A percentile compares a stretch with the other conserved stretches of the same genome.
Evolutionary conservation across 92 coral and sea anemone species (phyloP).

Genomic region (Palythoa grandiflora): DNA sequence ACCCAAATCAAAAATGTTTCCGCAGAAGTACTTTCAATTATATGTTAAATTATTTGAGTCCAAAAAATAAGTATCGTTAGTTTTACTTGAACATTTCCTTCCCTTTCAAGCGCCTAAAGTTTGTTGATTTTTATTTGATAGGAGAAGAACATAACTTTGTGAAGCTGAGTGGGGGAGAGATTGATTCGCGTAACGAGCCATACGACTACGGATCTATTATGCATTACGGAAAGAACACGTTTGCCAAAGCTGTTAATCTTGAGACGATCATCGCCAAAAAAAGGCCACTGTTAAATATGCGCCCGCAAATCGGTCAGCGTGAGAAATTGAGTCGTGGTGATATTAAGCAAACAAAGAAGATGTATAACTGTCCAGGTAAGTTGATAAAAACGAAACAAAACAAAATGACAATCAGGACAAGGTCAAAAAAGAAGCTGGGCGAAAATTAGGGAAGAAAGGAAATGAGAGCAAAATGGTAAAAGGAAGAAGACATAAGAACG

Average conservation of each 20-base stretch:
- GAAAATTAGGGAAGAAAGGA: not conserved
- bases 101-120: not conserved
- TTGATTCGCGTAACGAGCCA: conserved; percentile 83
- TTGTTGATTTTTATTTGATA: not conserved
- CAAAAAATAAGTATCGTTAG: no score
- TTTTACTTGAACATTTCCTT: not conserved
- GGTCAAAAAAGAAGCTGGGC: not conserved
- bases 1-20: no score
- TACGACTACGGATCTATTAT: conserved; percentile 95
- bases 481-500: not conserved
- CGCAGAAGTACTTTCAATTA: no score
- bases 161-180: conserved; percentile 72
- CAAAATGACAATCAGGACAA: no score
- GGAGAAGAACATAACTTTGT: conserved; percentile 95
- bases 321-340: conserved; percentile 88
- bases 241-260: conserved; percentile 70
- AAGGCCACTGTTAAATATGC: conserved; percentile 53
- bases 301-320: conserved; percentile 94
- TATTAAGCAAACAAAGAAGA: conserved; percentile 80
- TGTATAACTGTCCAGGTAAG: conserved; percentile 95
- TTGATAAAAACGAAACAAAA: not conserved
- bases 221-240: conserved; percentile 96
- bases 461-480: not conserved
- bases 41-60: no score
- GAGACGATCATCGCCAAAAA: conserved; percentile 81